A percentile compares a stretch with the other conserved stretches of the same genome.
phyloP scores from a whole-genome alignment of 2,113 vertebrate species.

The Siniperca knerii region DNA sequence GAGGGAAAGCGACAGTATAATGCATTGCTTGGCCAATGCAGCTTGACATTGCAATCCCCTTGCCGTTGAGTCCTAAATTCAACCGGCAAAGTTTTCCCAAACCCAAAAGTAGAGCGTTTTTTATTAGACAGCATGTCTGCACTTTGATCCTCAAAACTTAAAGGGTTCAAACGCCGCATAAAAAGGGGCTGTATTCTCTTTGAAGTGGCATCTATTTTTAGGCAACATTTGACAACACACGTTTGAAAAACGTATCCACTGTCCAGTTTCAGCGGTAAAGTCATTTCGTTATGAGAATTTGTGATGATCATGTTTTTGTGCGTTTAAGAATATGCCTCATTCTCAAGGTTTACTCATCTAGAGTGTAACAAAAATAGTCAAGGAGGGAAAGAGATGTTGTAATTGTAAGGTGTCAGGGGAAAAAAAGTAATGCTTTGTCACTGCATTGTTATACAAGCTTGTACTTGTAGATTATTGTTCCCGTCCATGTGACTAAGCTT shows the following conservation, averaged over 20 bases:
- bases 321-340: background rate
- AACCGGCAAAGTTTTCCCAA: constrained; percentile 59
- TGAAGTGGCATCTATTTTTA: constrained; percentile 64
- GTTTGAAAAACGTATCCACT: background rate
- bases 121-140: constrained; percentile 31
- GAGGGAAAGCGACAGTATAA: constrained; percentile 68
- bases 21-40: constrained; percentile 65
- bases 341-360: background rate
- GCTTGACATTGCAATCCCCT: constrained; percentile 77
- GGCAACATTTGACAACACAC: constrained; percentile 48
- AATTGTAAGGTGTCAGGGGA: background rate
- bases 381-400: background rate
- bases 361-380: background rate
- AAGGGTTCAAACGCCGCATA: constrained; percentile 57
- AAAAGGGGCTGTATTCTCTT: constrained; percentile 51
- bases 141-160: constrained; percentile 64
- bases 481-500: background rate
- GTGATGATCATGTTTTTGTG: background rate
- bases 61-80: constrained; percentile 62
- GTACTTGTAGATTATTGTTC: constrained; percentile 12
- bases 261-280: background rate
- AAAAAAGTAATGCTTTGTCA: background rate
- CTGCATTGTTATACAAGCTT: background rate
- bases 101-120: constrained; percentile 38
- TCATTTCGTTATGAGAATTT: background rate